phyloP scores from a whole-genome alignment of 2,888 invertebrate species.

The Pharmacophagus antenor region DNA sequence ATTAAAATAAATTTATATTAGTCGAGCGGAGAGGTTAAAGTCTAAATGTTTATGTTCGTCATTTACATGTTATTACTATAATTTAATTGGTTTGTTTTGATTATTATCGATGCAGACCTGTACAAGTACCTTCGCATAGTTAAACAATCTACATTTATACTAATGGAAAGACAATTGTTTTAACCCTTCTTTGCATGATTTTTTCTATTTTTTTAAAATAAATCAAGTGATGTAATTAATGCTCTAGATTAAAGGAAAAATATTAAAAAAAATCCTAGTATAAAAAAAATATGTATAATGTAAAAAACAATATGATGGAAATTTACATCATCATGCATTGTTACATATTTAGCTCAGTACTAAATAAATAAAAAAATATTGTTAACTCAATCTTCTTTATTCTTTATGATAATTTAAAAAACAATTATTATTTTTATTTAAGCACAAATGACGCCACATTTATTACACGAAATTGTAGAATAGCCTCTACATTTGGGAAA shows the following conservation, averaged over 20 bases:
- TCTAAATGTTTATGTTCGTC: background rate
- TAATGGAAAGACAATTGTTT: background rate
- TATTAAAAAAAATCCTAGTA: too few species aligned
- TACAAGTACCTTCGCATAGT: background rate
- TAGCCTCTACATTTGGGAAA: slow-evolving; percentile 49
- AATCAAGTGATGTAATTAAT: too few species aligned
- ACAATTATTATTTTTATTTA: slow-evolving; percentile 45
- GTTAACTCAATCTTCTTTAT: background rate
- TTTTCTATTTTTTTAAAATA: too few species aligned
- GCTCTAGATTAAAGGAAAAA: too few species aligned
- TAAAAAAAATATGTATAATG: slow-evolving; percentile 36
- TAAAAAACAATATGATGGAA: slow-evolving; percentile 41
- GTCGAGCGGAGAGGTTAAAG: background rate
- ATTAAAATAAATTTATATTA: background rate
- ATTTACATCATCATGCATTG: slow-evolving; percentile 41
- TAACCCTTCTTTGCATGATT: too few species aligned
- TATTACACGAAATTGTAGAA: slow-evolving; percentile 47
- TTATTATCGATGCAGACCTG: background rate
- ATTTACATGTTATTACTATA: background rate
- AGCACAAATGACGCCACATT: slow-evolving; percentile 45
- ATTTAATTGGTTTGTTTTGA: background rate
- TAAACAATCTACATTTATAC: background rate
- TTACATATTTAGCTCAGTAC: slow-evolving; percentile 36
- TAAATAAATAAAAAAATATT: slow-evolving; percentile 18
- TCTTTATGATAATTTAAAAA: slow-evolving; percentile 45